Conservation (phyloP, 2,888 invertebrate genomes). For the Orchesellides sinensis region DNA sequence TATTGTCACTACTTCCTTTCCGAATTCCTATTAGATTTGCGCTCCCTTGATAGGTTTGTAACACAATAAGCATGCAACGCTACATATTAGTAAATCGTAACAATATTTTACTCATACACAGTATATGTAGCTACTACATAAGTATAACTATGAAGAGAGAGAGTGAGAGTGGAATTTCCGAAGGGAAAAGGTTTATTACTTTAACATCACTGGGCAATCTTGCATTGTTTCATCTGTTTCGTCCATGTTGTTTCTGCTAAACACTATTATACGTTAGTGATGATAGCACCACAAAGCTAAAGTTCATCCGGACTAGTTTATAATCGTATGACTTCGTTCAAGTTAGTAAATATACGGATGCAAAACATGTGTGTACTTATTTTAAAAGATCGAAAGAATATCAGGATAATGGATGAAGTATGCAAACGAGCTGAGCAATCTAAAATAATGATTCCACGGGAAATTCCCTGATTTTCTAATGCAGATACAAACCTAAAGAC, state of each 20-base stretch:
- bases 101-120: neutral
- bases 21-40: neutral
- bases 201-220: slow-evolving; percentile 8
- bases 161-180: neutral
- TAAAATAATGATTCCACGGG: slow-evolving; percentile 9
- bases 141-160: neutral
- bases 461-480: neutral
- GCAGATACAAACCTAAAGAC: neutral
- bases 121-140: neutral
- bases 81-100: neutral
- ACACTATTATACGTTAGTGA: too few species aligned
- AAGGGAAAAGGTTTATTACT: slow-evolving; percentile 21
- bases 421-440: slow-evolving; percentile 14
- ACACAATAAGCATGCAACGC: neutral
- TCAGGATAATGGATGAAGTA: too few species aligned
- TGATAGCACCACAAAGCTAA: too few species aligned
- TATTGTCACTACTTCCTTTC: slow-evolving; percentile 3
- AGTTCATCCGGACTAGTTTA: too few species aligned
- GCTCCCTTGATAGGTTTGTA: neutral
- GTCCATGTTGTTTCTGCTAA: too few species aligned
- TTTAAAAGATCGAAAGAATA: too few species aligned
- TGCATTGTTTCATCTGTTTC: neutral
- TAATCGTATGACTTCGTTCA: too few species aligned
- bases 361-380: too few species aligned
- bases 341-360: too few species aligned